These are phyloP conservation scores for Eucera pruinosa DNA, from an alignment of 2,888 invertebrate species.

Conservation along the genomic window DNA sequence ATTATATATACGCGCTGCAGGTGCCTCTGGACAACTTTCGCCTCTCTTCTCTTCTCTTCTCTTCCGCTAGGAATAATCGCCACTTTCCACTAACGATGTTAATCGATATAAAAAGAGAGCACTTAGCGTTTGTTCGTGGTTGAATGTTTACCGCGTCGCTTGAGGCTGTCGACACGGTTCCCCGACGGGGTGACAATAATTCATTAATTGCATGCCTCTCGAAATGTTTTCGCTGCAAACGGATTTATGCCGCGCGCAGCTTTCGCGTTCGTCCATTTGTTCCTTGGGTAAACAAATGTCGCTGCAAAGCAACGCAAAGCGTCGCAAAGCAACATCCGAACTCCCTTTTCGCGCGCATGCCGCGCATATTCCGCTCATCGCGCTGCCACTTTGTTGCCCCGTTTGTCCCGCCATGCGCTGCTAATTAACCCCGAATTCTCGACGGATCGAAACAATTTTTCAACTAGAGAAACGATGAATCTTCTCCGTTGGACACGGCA, in stretches of 20 bases:
- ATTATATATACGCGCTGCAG: too few relatives aligned
- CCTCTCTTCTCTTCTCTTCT: too few relatives aligned
- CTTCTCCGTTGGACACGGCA: too few relatives aligned
- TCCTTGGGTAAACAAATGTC: background rate
- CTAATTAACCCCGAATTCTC: constrained; percentile 21
- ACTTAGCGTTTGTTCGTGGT: constrained; percentile 25
- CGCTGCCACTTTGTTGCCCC: too few relatives aligned
- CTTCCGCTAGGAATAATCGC: constrained; percentile 13
- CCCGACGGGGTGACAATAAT: constrained; percentile 16
- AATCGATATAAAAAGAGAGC: constrained; percentile 48
- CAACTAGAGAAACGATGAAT: background rate
- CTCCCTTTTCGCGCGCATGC: too few relatives aligned
- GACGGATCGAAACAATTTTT: background rate
- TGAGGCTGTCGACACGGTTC: constrained; percentile 29
- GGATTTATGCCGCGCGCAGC: background rate
- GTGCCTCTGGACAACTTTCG: background rate
- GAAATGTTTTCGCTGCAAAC: constrained; percentile 19
- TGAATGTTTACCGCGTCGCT: constrained; percentile 41
- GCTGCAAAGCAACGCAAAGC: background rate
- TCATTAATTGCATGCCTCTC: constrained; percentile 27
- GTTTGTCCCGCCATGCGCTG: too few relatives aligned
- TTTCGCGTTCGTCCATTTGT: background rate
- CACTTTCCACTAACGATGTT: constrained; percentile 38
- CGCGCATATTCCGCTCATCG: too few relatives aligned
- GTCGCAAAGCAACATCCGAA: too few relatives aligned